Base-by-base conservation (phyloP, 2,888 invertebrate genomes). In the Arctia plantaginis region DNA sequence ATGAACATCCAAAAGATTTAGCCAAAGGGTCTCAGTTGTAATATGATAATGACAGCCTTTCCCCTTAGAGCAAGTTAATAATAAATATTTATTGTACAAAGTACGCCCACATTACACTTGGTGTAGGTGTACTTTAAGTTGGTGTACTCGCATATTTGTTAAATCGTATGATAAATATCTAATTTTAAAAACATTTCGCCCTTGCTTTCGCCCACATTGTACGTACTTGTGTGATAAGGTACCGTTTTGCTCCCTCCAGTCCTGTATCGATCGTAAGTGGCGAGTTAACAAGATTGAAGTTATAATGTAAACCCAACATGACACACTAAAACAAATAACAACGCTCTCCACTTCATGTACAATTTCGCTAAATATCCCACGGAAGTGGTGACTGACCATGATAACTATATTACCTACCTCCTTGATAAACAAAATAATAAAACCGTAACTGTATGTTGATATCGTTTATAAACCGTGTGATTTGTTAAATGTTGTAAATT, bases 301-400 rank as follows among this genome's bases (percentile, higher is more conserved):
- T 27, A 27, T 59, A 59, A 59, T 55, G 12, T n/a, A n/a, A 10
- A n/a, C 3, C 13, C 10, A 55, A 10, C n/a, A 55, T 55, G n/a
- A 55, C 10, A 55, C 12, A n/a, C 27, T 27, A 55, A 27, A 59
- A 59, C 12, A n/a, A 62, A 18, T 18, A 62, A 18, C 62, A 18
- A 30, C 18, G 8, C 18, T 30, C 30, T 62, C 18, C 62, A 30
- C 62, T 62, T 62, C 62, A 62, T n/a, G n/a, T 15, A 30, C 27
- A 13, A 15, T 30, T 30, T 59, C 15, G 51, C 35, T 35, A 8
- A 20, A 55, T 39, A 59, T 69, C 55, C 55, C 39, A 59, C 69
- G 69, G 69, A 69, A 39, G 69, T 69, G 69, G 69, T 55, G 1
- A 27, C 69, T 39, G 39, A 69, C 20, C 47, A 33, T 55, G 51